phyloP scores from a whole-genome alignment of 2,888 invertebrate genomes.

The Pogonocherus hispidulus region DNA sequence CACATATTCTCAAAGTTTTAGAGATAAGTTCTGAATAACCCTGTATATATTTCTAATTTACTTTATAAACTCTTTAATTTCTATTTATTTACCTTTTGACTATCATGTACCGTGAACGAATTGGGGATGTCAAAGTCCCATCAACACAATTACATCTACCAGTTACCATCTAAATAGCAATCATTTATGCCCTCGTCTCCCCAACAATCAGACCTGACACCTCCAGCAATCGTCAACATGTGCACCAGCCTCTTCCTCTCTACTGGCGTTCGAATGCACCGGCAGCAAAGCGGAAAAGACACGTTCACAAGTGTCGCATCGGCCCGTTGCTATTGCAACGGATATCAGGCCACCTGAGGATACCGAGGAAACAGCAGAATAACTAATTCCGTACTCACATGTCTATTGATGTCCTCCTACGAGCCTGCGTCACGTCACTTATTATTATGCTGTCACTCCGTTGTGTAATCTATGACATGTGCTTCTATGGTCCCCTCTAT shows the following conservation, averaged over 20 bases:
- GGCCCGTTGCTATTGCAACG: not conserved
- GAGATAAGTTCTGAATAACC: too few species aligned
- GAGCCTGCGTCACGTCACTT: not conserved
- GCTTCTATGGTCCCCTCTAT: conserved; percentile 7
- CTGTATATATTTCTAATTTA: too few species aligned
- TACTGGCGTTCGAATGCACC: conserved; percentile 72
- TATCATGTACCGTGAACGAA: too few species aligned
- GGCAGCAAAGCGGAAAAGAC: conserved; percentile 79
- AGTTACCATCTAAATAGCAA: not conserved
- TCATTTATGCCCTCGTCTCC: too few species aligned
- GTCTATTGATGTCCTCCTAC: conserved; percentile 1
- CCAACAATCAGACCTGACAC: not conserved
- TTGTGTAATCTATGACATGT: conserved; percentile 16
- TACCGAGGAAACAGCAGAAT: conserved; percentile 18
- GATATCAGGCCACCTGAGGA: conserved; percentile 3
- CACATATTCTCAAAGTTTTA: too few species aligned
- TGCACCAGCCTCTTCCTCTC: conserved; percentile 73
- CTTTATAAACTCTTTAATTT: too few species aligned
- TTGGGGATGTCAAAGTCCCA: not conserved
- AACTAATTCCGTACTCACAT: conserved; percentile 12
- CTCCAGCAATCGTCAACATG: conserved; percentile 47
- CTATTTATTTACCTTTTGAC: too few species aligned
- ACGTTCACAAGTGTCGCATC: conserved; percentile 68
- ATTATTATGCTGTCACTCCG: conserved; percentile 10
- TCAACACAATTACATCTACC: not conserved